Percentiles rank a stretch among this genome's conserved stretches.
Conservation (phyloP, 2,797 vertebrate species). For the Lerista edwardsae region DNA sequence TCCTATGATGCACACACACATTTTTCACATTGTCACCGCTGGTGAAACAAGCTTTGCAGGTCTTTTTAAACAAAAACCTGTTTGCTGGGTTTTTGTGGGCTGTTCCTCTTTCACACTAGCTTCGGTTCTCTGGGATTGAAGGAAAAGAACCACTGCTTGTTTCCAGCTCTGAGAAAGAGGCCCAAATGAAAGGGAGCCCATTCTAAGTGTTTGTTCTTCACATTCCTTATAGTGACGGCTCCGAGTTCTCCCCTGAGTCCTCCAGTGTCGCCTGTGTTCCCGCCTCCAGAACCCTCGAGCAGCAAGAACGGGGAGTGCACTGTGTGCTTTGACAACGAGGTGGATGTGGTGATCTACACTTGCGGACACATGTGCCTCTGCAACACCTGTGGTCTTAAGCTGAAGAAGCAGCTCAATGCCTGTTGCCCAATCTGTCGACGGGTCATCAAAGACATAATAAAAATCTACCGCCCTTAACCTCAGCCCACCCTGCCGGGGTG, state of each 20-base stretch:
- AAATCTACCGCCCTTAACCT: conserved; percentile 93
- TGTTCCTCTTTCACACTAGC: neutral
- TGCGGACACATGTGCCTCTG: conserved; percentile 99
- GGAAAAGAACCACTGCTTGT: neutral
- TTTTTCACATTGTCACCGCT: neutral
- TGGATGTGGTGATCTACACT: conserved; percentile 98
- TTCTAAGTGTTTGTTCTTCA: accelerated
- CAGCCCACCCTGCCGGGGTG: neutral
- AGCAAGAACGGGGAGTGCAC: conserved; percentile 93
- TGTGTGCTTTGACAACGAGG: conserved; percentile 96
- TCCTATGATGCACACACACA: too few relatives aligned
- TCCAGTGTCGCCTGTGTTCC: conserved; percentile 85
- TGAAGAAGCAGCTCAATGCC: conserved; percentile 93
- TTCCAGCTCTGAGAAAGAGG: neutral
- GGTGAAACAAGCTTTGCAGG: neutral
- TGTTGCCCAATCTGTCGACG: conserved; percentile 97
- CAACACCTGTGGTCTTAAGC: conserved; percentile 92
- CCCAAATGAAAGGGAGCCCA: neutral
- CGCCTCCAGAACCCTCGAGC: conserved; percentile 80
- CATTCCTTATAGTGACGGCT: conserved; percentile 86
- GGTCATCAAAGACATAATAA: conserved; percentile 98
- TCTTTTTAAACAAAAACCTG: neutral
- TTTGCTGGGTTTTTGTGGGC: neutral
- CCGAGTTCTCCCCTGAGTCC: conserved; percentile 96
- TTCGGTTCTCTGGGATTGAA: neutral